Conservation (phyloP, 1,140 invertebrate genomes). For the Caligus rogercresseyi region DNA sequence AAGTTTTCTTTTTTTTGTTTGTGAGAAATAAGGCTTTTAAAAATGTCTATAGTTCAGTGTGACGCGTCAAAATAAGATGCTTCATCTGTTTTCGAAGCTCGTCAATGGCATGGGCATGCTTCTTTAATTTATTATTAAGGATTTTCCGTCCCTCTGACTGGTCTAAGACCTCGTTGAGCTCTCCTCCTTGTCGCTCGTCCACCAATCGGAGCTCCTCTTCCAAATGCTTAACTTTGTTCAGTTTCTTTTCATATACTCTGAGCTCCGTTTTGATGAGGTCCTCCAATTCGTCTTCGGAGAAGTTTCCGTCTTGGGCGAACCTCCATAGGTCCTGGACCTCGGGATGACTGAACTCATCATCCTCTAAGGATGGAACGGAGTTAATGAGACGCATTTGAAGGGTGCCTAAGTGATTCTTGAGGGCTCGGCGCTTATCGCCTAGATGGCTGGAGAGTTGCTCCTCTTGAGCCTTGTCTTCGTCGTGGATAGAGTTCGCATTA, state of each 20-base stretch:
- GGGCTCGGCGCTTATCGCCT: not conserved
- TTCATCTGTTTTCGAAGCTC: not conserved
- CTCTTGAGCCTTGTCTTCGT: too few relatives aligned
- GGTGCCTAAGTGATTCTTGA: not conserved
- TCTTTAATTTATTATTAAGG: not conserved
- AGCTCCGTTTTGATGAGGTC: not conserved
- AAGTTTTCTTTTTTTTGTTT: too few relatives aligned
- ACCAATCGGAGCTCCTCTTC: not conserved
- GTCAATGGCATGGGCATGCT: not conserved
- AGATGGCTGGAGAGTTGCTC: not conserved
- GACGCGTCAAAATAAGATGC: not conserved
- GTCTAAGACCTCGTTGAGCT: not conserved
- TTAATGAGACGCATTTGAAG: not conserved
- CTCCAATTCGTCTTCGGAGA: not conserved
- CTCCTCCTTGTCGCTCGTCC: not conserved
- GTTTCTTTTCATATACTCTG: not conserved
- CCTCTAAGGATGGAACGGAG: not conserved
- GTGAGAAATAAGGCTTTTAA: too few relatives aligned
- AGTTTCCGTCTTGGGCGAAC: not conserved
- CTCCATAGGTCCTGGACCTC: not conserved
- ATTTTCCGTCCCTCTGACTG: not conserved
- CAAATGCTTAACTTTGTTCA: not conserved
- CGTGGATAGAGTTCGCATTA: not conserved
- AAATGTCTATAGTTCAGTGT: not conserved
- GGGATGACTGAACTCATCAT: not conserved